These are phyloP conservation scores for Lithosia quadra DNA, from an alignment of 2,888 invertebrate species.

Conservation along the genomic window DNA sequence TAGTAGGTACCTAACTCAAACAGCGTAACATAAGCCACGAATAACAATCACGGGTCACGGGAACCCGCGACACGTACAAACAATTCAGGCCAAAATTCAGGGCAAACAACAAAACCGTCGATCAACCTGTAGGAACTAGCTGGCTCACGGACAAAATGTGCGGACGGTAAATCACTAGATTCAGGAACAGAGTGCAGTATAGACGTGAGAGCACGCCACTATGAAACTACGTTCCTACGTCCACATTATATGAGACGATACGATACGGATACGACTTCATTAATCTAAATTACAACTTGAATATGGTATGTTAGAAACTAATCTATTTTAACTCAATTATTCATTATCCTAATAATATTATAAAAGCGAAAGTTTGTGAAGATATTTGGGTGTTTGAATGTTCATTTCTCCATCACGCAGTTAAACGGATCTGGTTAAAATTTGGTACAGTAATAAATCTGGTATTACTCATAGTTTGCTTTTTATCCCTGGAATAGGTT, in stretches of 20 bases:
- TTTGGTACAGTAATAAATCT: no score
- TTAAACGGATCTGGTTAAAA: no score
- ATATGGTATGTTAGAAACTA: no score
- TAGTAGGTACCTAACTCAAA: conserved; percentile 6
- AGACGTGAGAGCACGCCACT: conserved; percentile 61
- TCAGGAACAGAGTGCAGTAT: conserved; percentile 34
- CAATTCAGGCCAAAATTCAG: conserved; percentile 21
- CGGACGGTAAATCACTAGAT: conserved; percentile 64
- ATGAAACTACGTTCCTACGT: conserved; percentile 53
- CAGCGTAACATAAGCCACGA: background rate
- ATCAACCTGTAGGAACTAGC: conserved; percentile 41
- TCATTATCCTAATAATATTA: no score
- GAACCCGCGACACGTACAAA: conserved; percentile 10
- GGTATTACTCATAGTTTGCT: no score
- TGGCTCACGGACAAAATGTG: conserved; percentile 62
- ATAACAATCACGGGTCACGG: conserved; percentile 37
- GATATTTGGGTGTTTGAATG: no score
- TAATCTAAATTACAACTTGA: no score
- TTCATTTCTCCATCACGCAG: no score
- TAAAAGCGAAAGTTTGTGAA: no score
- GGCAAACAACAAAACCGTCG: conserved; percentile 35
- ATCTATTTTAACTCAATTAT: no score
- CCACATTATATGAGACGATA: conserved; percentile 3
- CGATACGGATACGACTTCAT: background rate
- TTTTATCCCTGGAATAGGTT: no score